Evolutionary conservation across 2,888 invertebrate genomes (phyloP).

Genomic region (Glyphotaelius pellucidus): DNA sequence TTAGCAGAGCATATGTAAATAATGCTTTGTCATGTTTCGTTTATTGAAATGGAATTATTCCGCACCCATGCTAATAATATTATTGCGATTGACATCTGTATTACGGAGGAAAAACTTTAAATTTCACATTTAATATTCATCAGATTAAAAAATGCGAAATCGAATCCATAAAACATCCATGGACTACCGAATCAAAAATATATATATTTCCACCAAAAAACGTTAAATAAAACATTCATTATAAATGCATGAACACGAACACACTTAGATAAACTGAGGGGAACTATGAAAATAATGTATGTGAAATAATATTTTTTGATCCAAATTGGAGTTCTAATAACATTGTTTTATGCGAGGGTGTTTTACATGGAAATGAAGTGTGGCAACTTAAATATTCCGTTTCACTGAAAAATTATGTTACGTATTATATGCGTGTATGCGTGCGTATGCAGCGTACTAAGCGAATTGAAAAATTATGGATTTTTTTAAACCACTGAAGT

Average conservation of each 20-base stretch:
- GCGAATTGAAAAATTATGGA: no score
- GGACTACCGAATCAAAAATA: not conserved
- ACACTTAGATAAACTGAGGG: not conserved
- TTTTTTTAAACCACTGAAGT: no score
- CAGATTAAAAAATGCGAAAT: not conserved
- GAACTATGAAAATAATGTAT: no score
- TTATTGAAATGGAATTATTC: not conserved
- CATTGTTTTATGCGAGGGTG: no score
- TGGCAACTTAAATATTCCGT: no score
- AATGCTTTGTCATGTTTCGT: not conserved
- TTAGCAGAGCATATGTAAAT: not conserved
- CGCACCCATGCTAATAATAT: not conserved
- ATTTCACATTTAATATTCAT: not conserved
- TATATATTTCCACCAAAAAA: not conserved
- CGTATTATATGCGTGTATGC: no score
- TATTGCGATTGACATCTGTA: not conserved
- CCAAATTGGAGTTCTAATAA: no score
- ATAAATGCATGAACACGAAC: not conserved
- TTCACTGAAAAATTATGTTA: no score
- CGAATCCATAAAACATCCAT: not conserved
- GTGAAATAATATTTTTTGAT: no score
- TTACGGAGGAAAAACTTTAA: not conserved
- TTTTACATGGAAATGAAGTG: no score
- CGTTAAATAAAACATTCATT: not conserved
- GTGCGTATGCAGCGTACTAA: no score